phyloP scores from a whole-genome alignment of 2,797 vertebrate species.

The Enteromius fasciolatus region DNA sequence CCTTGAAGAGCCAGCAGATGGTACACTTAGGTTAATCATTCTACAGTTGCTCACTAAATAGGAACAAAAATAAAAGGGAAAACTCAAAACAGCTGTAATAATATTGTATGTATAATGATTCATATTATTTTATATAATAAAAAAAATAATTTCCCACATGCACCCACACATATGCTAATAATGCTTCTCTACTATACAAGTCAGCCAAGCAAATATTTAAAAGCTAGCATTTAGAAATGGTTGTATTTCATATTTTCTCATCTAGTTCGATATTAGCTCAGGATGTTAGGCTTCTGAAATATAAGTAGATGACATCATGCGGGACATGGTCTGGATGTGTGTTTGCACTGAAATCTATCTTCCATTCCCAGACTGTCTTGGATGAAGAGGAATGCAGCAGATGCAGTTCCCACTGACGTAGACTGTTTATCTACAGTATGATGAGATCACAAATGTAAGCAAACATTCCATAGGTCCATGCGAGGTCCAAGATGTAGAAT shows the following conservation, averaged over 20 bases:
- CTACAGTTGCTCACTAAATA: background rate
- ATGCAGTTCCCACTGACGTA: background rate
- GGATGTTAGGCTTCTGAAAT: background rate
- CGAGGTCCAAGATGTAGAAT: background rate
- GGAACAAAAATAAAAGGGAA: background rate
- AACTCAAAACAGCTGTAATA: background rate
- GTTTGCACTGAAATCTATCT: background rate
- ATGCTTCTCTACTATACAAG: background rate
- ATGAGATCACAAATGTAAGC: constrained; percentile 21
- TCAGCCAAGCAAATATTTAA: background rate
- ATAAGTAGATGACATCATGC: background rate
- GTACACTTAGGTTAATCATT: constrained; percentile 4
- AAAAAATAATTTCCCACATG: background rate
- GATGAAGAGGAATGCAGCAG: background rate
- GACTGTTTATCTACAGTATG: background rate
- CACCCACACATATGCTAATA: background rate
- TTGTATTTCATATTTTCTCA: background rate
- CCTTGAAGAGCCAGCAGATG: constrained; percentile 30
- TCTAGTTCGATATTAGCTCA: background rate
- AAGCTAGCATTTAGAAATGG: background rate
- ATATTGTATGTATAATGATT: background rate
- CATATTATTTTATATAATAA: background rate
- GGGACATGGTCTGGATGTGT: background rate
- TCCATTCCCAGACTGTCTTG: background rate
- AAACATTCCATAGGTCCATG: constrained; percentile 2